These are phyloP conservation scores for Scortum barcoo DNA, from an alignment of 2,113 vertebrate species.

Conservation along the genomic window DNA sequence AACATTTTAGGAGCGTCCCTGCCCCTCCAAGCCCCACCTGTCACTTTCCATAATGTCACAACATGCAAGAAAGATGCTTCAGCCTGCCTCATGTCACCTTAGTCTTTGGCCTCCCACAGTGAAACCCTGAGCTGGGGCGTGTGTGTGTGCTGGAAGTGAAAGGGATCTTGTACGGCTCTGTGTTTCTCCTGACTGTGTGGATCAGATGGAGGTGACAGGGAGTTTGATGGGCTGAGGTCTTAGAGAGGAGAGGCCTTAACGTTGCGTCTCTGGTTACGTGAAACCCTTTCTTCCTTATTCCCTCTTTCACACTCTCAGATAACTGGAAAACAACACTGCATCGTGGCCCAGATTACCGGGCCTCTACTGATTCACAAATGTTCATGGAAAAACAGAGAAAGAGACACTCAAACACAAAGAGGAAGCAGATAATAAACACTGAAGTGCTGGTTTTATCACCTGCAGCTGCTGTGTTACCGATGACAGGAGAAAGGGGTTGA, in stretches of 20 bases:
- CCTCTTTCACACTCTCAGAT: constrained; percentile 14
- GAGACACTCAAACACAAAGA: background rate
- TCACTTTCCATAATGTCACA: constrained; percentile 47
- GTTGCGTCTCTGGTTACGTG: constrained; percentile 50
- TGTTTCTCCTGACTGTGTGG: constrained; percentile 23
- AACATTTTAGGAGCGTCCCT: constrained; percentile 5
- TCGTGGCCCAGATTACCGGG: constrained; percentile 43
- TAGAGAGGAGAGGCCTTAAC: constrained; percentile 37
- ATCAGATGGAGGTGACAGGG: constrained; percentile 23
- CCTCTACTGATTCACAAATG: constrained; percentile 22
- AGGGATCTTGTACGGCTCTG: constrained; percentile 18
- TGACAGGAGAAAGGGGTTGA: background rate
- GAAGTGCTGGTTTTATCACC: background rate
- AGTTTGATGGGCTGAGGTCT: constrained; percentile 26
- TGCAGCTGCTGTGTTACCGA: background rate
- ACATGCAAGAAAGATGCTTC: background rate
- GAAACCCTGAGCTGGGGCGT: constrained; percentile 7
- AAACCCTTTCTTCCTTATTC: constrained; percentile 43
- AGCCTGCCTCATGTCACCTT: constrained; percentile 2
- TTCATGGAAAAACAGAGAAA: background rate
- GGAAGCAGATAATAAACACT: constrained; percentile 3
- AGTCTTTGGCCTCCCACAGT: constrained; percentile 8
- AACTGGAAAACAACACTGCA: constrained; percentile 24
- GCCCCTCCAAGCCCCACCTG: background rate
- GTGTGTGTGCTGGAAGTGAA: background rate